Evolutionary conservation across 2,888 invertebrate species (phyloP).

Genomic region (Anoplius nigerrimus): DNA sequence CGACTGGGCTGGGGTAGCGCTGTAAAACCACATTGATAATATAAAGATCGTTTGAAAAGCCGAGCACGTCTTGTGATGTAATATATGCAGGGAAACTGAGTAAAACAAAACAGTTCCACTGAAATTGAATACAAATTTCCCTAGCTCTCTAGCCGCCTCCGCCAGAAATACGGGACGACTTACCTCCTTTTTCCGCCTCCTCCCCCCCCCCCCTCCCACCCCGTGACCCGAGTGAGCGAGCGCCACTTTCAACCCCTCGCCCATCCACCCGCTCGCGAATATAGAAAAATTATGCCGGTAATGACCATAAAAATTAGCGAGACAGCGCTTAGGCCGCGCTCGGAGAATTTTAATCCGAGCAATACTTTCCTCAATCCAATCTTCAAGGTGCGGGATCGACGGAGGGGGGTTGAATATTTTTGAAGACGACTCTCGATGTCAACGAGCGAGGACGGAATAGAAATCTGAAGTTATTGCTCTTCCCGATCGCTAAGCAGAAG

Average conservation of each 20-base stretch:
- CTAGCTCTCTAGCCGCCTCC: slow-evolving; percentile 13
- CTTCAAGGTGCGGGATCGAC: background rate
- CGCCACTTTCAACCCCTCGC: slow-evolving; percentile 36
- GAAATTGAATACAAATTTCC: slow-evolving; percentile 68
- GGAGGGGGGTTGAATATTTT: too few species aligned
- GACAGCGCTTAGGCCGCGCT: slow-evolving; percentile 30
- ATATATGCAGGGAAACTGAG: slow-evolving; percentile 60
- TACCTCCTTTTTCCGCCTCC: slow-evolving; percentile 18
- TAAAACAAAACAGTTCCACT: slow-evolving; percentile 63
- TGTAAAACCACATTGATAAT: slow-evolving; percentile 61
- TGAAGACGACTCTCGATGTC: too few species aligned
- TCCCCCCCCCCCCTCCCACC: slow-evolving; percentile 31
- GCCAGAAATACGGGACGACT: slow-evolving; percentile 9
- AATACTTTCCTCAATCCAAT: slow-evolving; percentile 21
- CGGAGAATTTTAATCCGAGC: slow-evolving; percentile 32
- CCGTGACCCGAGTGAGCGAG: too few species aligned
- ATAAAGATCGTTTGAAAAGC: slow-evolving; percentile 59
- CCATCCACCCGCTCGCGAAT: slow-evolving; percentile 32
- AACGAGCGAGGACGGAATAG: slow-evolving; percentile 63
- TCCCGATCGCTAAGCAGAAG: slow-evolving; percentile 41
- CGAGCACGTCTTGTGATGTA: slow-evolving; percentile 57
- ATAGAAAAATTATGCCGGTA: slow-evolving; percentile 58
- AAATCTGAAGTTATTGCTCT: slow-evolving; percentile 62
- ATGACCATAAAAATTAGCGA: slow-evolving; percentile 59
- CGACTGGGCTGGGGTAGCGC: slow-evolving; percentile 29